Conservation (phyloP, 1,140 invertebrate genomes). For the Drosophila pseudoananassae region DNA sequence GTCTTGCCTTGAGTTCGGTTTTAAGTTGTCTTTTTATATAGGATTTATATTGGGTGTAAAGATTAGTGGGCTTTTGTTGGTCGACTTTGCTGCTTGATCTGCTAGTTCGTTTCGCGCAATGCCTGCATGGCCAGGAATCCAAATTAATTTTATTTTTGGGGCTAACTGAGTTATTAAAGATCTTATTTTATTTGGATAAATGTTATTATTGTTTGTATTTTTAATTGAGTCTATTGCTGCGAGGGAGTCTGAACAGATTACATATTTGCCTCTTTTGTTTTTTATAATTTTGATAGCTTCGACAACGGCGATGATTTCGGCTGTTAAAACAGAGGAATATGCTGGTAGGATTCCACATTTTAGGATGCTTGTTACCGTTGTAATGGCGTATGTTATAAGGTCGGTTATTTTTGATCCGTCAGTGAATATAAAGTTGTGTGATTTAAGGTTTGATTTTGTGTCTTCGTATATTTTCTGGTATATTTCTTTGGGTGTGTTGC, state of each 20-base stretch:
- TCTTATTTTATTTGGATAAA: constrained; percentile 1
- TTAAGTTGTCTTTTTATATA: not conserved
- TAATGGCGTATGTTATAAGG: not conserved
- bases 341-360: not conserved
- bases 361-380: not conserved
- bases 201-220: constrained; percentile 3
- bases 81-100: not conserved
- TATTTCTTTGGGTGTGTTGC: constrained; percentile 2
- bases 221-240: constrained; percentile 7
- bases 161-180: not conserved
- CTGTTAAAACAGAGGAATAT: constrained; percentile 2
- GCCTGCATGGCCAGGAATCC: constrained; percentile 2
- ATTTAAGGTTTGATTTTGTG: not conserved
- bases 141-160: constrained; percentile 1
- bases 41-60: not conserved
- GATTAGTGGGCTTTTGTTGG: not conserved
- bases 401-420: constrained; percentile 7
- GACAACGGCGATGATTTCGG: constrained; percentile 1
- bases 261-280: not conserved
- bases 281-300: constrained; percentile 1
- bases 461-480: not conserved
- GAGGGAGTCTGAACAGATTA: constrained; percentile 3
- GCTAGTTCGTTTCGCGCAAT: not conserved
- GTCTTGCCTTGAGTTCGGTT: not conserved
- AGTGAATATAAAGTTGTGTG: not conserved